phyloP scores from a whole-genome alignment of 30 jellyfish, hydroid and myxozoan genomes.

The Cassiopea xamachana region DNA sequence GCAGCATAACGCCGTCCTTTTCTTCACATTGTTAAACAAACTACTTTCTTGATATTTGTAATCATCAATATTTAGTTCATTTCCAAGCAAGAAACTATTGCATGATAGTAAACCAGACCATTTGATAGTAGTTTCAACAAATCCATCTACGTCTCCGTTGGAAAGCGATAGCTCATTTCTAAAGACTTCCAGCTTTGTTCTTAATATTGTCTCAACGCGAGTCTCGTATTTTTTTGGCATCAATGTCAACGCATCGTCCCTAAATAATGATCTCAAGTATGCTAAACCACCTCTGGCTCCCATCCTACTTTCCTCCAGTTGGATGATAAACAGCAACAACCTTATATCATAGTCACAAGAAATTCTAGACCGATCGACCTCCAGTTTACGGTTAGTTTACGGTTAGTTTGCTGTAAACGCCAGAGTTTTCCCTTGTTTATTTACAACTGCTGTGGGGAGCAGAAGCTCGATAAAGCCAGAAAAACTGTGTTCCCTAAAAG shows the following conservation, averaged over 20 bases:
- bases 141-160: background rate
- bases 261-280: background rate
- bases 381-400: too few species aligned
- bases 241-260: background rate
- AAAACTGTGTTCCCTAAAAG: too few species aligned
- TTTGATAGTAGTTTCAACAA: background rate
- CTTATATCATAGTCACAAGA: too few species aligned
- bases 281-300: background rate
- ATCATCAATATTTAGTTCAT: background rate
- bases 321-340: background rate
- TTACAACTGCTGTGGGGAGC: too few species aligned
- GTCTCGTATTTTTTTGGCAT: background rate
- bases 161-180: background rate
- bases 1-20: background rate
- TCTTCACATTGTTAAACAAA: background rate
- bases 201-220: background rate
- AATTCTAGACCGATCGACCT: too few species aligned
- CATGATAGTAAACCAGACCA: background rate
- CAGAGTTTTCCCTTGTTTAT: too few species aligned
- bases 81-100: background rate
- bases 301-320: background rate
- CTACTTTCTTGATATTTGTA: background rate
- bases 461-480: too few species aligned
- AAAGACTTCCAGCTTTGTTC: background rate
- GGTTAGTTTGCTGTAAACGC: too few species aligned